These are phyloP conservation scores for Griposia aprilina DNA, from an alignment of 2,888 invertebrate genomes.

Conservation along the genomic window DNA sequence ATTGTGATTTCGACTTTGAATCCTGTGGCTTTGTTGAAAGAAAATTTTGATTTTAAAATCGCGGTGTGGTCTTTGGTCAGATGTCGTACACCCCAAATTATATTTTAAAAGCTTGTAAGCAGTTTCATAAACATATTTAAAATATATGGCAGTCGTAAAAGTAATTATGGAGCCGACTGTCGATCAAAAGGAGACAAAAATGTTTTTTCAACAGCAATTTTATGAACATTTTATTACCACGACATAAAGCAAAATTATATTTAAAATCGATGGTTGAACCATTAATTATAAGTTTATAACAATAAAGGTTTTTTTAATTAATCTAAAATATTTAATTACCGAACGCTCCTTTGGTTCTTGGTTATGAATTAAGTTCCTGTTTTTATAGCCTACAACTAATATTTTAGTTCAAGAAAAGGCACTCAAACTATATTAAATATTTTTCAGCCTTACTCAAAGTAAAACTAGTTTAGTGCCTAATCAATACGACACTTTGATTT, in stretches of 20 bases:
- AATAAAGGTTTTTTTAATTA: constrained; percentile 56
- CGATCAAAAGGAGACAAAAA: constrained; percentile 48
- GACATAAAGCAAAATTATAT: constrained; percentile 61
- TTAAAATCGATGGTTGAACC: constrained; percentile 45
- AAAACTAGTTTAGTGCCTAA: neutral
- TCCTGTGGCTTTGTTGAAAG: neutral
- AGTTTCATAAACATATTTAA: constrained; percentile 45
- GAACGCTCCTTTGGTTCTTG: neutral
- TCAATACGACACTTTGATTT: too few relatives aligned
- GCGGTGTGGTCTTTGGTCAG: neutral
- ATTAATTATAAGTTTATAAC: constrained; percentile 43
- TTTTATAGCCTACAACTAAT: neutral
- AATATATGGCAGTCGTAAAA: constrained; percentile 64
- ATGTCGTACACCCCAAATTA: constrained; percentile 9
- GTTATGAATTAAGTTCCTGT: constrained; percentile 7
- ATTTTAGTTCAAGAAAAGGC: neutral
- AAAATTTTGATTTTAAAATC: neutral
- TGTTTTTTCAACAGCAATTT: constrained; percentile 57
- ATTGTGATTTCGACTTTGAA: neutral
- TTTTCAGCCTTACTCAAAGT: neutral
- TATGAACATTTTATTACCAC: constrained; percentile 59
- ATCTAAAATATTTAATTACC: constrained; percentile 48
- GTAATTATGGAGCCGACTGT: constrained; percentile 52
- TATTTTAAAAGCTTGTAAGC: constrained; percentile 25
- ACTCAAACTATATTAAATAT: neutral